Base-by-base conservation (phyloP, 92 coral and sea anemone species). In the Porites rus region DNA sequence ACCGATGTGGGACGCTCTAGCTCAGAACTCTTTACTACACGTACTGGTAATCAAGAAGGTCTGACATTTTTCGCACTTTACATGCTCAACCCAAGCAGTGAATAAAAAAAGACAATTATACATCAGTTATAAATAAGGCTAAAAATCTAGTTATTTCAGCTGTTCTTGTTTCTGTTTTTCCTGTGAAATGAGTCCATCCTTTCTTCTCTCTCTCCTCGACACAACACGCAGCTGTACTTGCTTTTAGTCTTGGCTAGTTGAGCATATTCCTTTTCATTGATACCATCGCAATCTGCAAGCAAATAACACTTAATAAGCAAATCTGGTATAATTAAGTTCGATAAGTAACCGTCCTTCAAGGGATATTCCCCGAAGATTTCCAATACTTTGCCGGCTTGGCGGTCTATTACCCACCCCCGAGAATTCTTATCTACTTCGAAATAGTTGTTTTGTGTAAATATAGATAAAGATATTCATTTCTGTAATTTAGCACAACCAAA, bases 201-300 rank as follows among this genome's bases (percentile, higher is more conserved):
- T 51, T 97, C 99, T 74, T 93, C 95, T 76, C 87, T 97, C 85
- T 97, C 98, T 18, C 99, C 99, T n/a, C 99, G 98, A 58, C 99
- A 97, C 81, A 97, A 81, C 51, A 94, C 94, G 52, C 99, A 97
- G 66, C 94, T 88, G 88, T 97, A 97, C 77, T 95, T 97, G 82
- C 96, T 92, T 74, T 93, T 97, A 51, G 95, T 94, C 78, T 92
- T 95, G 13, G 99, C 93, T 56, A 97, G 92, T 77, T 97, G 97
- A 12, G 91, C 94, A 82, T 97, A 97, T 16, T 88, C 84, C 77
- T 92, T 94, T 43, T 95, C 99, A 83, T 97, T 94, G 53, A 97
- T 97, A 19, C 94, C 99, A 78, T 97, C 99, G 68, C 99, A 97
- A 84, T 97, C 98, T 88, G 86, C 1, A 68, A 20, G 76, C 11